Base-by-base conservation (phyloP, 2,888 invertebrate genomes). In the Oscheius sp. region DNA sequence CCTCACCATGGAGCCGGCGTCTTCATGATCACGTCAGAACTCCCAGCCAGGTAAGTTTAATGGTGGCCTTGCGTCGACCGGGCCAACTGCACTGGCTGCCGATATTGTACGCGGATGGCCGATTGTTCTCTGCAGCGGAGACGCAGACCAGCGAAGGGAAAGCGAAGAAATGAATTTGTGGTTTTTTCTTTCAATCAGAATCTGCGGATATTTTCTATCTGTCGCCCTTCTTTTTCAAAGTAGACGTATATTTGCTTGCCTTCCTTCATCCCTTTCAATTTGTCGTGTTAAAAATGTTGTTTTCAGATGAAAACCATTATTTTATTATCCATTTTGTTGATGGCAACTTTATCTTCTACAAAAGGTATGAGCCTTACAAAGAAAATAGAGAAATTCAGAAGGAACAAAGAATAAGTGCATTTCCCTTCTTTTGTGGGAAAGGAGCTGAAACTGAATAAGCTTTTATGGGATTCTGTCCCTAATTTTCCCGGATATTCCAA, bases 21-120 rank as follows among this genome's bases (percentile, higher is more conserved):
- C 92, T 92, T 91, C 78, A 81, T 92, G 92, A 92, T 93, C 92
- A 92, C 90, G 92, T 92, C 92, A 49, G 90, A 90, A 91, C 92
- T 91, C 92, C 92, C 90, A 92, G 92, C 92, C 92, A 92, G 92
- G 93, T 93, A 92, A 93, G 92, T 89, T 82, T 81, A 79, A 49
- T 21, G 25, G 27, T 72, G 78, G 27, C 35, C 49, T 3, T 7
- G 49, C 13, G 21, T 5, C 13, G 49, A 5, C 16, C 21, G 49
- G 49, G 49, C 13, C 49, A 5, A 3, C 49, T 49, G 6, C 49
- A 18, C 21, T 18, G 49, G n/a, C 49, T 16, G 49, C 21, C 49
- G 49, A 49, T 3, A 21, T 13, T 3, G 3, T 3, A 49, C 49
- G 49, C n/a, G n/a, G 49, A 13, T 16, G 49, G 49, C 49, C 35